Evolutionary conservation across 2,888 invertebrate genomes (phyloP).

Genomic region (Altica lythri): DNA sequence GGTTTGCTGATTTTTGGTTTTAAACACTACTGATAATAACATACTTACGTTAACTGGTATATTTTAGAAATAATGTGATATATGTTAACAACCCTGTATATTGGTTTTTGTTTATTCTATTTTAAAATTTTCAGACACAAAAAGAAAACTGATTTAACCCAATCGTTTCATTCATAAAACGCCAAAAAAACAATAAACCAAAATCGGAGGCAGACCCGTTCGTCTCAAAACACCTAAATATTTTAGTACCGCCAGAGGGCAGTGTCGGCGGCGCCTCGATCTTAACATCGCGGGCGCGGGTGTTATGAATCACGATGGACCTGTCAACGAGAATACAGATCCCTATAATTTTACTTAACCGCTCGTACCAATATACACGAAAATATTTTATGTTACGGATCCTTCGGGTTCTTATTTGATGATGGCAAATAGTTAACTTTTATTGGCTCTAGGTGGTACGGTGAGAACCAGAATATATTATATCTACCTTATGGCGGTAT

Average conservation of each 20-base stretch:
- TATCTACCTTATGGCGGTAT: too few species aligned
- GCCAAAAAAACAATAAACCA: neutral
- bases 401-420: neutral
- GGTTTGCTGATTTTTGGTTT: too few species aligned
- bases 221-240: neutral
- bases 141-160: too few species aligned
- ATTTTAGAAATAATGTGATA: too few species aligned
- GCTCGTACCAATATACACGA: slow-evolving; percentile 2
- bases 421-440: too few species aligned
- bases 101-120: too few species aligned
- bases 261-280: slow-evolving; percentile 1
- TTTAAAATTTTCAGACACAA: too few species aligned
- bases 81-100: too few species aligned
- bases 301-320: slow-evolving; percentile 50
- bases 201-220: neutral
- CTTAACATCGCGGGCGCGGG: slow-evolving; percentile 1
- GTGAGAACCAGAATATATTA: too few species aligned
- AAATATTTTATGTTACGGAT: slow-evolving; percentile 9
- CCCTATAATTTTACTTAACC: slow-evolving; percentile 46
- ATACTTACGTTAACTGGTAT: too few species aligned
- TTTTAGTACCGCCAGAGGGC: slow-evolving; percentile 4
- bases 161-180: neutral
- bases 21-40: too few species aligned
- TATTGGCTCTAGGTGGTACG: too few species aligned
- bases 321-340: slow-evolving; percentile 50